A percentile compares a stretch with the other conserved stretches of the same genome.
phyloP scores from a whole-genome alignment of 2,888 invertebrate genomes.

The Gymnosoma rotundatum region DNA sequence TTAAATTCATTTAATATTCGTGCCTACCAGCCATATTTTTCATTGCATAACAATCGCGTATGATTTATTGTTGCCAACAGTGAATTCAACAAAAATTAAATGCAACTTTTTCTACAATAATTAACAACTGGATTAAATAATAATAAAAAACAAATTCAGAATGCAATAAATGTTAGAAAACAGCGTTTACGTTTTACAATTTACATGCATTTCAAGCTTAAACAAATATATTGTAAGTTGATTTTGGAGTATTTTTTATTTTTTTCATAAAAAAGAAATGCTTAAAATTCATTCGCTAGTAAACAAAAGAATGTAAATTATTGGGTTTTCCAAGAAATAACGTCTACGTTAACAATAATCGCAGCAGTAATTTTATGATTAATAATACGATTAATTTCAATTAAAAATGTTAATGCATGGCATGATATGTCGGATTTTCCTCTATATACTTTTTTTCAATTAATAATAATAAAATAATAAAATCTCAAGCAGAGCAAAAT shows the following conservation, averaged over 20 bases:
- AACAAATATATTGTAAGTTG: conserved; percentile 20
- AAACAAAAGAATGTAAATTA: background rate
- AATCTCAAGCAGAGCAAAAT: no score
- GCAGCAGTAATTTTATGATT: no score
- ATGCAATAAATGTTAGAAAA: conserved; percentile 51
- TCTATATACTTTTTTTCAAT: no score
- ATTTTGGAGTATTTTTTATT: conserved; percentile 9
- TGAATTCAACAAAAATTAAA: conserved; percentile 46
- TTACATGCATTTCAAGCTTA: conserved; percentile 48
- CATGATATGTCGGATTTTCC: no score
- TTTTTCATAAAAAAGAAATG: conserved; percentile 37
- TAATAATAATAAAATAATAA: no score
- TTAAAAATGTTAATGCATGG: no score
- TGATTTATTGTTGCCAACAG: conserved; percentile 57
- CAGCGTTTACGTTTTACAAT: conserved; percentile 25
- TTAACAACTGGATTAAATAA: conserved; percentile 45
- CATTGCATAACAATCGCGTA: conserved; percentile 25
- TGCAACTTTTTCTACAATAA: conserved; percentile 52
- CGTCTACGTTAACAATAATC: no score
- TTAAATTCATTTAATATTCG: conserved; percentile 36
- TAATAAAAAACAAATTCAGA: background rate
- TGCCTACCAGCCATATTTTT: conserved; percentile 48
- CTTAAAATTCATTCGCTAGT: conserved; percentile 10
- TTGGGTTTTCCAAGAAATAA: conserved; percentile 12
- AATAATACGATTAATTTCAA: no score